Evolutionary conservation across 1,140 invertebrate species (phyloP).

Genomic region (Eurosta solidaginis): DNA sequence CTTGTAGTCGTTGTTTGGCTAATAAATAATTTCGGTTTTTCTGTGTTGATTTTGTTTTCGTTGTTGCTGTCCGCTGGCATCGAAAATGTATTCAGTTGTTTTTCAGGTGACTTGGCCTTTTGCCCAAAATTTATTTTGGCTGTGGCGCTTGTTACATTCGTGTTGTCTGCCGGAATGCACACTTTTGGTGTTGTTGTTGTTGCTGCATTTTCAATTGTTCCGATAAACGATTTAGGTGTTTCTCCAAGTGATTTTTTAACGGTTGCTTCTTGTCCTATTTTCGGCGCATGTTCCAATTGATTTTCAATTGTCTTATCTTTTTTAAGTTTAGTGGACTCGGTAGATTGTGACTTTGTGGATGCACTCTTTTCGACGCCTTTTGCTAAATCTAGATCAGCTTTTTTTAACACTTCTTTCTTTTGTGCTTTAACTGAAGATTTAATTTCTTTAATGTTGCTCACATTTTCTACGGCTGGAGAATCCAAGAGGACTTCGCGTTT

Average conservation of each 20-base stretch:
- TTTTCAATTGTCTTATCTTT: constrained; percentile 6
- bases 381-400: constrained; percentile 16
- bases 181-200: constrained; percentile 32
- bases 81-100: constrained; percentile 35
- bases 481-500: constrained; percentile 29
- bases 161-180: constrained; percentile 35
- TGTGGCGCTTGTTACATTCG: constrained; percentile 43
- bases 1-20: constrained; percentile 36
- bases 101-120: constrained; percentile 59
- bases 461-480: background rate
- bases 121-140: constrained; percentile 58
- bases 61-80: background rate
- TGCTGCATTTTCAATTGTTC: constrained; percentile 24
- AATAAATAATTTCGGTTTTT: constrained; percentile 5
- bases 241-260: background rate
- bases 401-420: constrained; percentile 32
- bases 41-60: background rate
- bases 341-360: constrained; percentile 13
- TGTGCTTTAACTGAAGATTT: background rate
- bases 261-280: constrained; percentile 29
- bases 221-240: background rate
- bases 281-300: background rate
- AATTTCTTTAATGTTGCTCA: constrained; percentile 30
- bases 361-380: background rate
- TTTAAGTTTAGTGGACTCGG: constrained; percentile 29